Base-by-base conservation (phyloP, 2,888 invertebrate genomes). In the Toxonevra muliebris region DNA sequence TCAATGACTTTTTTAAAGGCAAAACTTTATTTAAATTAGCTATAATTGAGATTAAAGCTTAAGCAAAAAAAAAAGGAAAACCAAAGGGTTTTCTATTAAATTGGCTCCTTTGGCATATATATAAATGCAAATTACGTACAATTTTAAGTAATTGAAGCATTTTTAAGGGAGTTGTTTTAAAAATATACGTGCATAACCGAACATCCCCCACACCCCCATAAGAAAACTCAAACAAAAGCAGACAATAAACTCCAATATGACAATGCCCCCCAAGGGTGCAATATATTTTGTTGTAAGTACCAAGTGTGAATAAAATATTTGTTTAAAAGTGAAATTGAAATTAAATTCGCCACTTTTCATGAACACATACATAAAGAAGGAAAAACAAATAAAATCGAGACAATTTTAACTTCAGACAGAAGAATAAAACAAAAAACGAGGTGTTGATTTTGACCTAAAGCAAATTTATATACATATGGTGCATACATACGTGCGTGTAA, bases 391-490 rank as follows among this genome's bases (percentile, higher is more conserved):
- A 19, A 19, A 12, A 9, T 15, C 13, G 15, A 15, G 54, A 15
- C 17, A 17, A 54, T 54, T 54, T 54, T 20, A 17, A 54, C 54
- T 17, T 54, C 7, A 17, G 54, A 1, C 54, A n/a, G 19, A 0
- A 3, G 54, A 54, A 13, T 5, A 12, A 12, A n/a, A 19, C 54
- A 20, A 2, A n/a, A 17, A 19, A 19, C 15, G 17, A 54, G 17
- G 54, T 54, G 54, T 54, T 54, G 54, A 54, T 54, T 54, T 54
- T 20, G 54, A 54, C 54, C 54, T 54, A 12, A 17, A 17, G 20
- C 19, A 54, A 54, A 13, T 19, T 54, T 15, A 15, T 10, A n/a
- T 12, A n/a, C 54, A 13, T 48, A 15, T 48, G n/a, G n/a, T n/a
- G n/a, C n/a, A n/a, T n/a, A n/a, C n/a, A n/a, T n/a, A n/a, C n/a